Evolutionary conservation across 2,888 invertebrate species (phyloP).

Genomic region (Disparrhopalites patrizii): DNA sequence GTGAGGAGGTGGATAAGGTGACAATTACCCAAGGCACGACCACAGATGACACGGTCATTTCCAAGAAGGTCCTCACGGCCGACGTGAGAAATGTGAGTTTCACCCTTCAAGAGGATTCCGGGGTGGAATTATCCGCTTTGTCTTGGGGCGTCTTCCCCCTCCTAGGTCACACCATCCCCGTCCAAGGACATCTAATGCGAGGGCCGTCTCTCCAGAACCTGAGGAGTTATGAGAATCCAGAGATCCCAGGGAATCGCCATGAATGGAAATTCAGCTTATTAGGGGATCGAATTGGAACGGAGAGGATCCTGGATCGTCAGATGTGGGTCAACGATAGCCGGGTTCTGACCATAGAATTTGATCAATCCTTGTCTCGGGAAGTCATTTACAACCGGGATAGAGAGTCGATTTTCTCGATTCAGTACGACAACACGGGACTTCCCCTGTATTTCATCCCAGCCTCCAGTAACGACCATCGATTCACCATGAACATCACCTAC

Average conservation of each 20-base stretch:
- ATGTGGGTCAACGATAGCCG: constrained; percentile 81
- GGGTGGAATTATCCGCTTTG: constrained; percentile 39
- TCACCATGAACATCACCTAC: constrained; percentile 80
- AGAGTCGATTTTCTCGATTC: constrained; percentile 75
- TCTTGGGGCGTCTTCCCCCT: constrained; percentile 47
- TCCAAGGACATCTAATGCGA: constrained; percentile 46
- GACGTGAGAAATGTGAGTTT: constrained; percentile 46
- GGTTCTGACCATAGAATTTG: constrained; percentile 85
- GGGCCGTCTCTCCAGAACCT: constrained; percentile 45
- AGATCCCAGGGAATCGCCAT: constrained; percentile 42
- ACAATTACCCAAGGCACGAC: constrained; percentile 38
- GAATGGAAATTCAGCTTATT: constrained; percentile 47
- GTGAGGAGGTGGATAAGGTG: constrained; percentile 45
- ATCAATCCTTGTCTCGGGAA: constrained; percentile 83
- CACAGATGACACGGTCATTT: constrained; percentile 38
- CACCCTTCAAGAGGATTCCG: constrained; percentile 42
- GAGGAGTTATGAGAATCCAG: constrained; percentile 32
- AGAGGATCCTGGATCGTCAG: constrained; percentile 47
- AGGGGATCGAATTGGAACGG: constrained; percentile 44
- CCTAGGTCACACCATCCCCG: constrained; percentile 41
- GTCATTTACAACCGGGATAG: constrained; percentile 82
- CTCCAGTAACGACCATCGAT: constrained; percentile 61
- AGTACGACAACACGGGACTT: constrained; percentile 83
- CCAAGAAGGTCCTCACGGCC: constrained; percentile 37
- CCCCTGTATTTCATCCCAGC: constrained; percentile 80